Base-by-base conservation (phyloP, 2,888 invertebrate genomes). In the Tetropium fuscum region DNA sequence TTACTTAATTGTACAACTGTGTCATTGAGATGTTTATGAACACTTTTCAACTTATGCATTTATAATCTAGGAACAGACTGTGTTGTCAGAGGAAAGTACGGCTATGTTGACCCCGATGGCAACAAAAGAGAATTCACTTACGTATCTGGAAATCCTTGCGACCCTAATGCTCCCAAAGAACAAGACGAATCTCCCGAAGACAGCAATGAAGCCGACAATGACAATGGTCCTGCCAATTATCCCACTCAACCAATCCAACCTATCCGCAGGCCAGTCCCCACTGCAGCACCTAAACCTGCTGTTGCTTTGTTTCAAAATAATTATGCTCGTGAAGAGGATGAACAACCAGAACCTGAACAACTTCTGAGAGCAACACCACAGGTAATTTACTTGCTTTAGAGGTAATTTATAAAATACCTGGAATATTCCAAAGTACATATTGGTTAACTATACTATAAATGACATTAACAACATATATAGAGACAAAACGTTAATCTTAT, bases 41-140 rank as follows among this genome's bases (percentile, higher is more conserved):
- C n/a, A n/a, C n/a, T n/a, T n/a, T n/a, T n/a, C n/a, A n/a, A n/a
- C n/a, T n/a, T n/a, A n/a, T n/a, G n/a, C n/a, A n/a, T n/a, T n/a
- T n/a, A 10, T 15, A 27, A 16, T 44, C n/a, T 7, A 67, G 67
- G 93, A 43, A 90, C 91, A 0, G 93, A 94, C 81, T 94, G 93
- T 79, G 92, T 94, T 0, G 93, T 93, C 3, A 86, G 93, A 59
- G 94, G 94, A 49, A 93, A 93, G 80, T 94, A 94, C 80, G 94
- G 94, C 15, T 94, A 94, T 83, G 84, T 94, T 7, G 94, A 94
- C 81, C 93, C 93, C 0, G 92, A 93, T 70, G 94, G 94, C 69
- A 92, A 93, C 82, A 92, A 92, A 75, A 83, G 93, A 67, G 93
- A 94, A 80, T 93, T 94, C 82, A 92, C 91, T 3, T 94, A 94